phyloP scores from a whole-genome alignment of 2,797 vertebrate species.

The Nannoperca australis region DNA sequence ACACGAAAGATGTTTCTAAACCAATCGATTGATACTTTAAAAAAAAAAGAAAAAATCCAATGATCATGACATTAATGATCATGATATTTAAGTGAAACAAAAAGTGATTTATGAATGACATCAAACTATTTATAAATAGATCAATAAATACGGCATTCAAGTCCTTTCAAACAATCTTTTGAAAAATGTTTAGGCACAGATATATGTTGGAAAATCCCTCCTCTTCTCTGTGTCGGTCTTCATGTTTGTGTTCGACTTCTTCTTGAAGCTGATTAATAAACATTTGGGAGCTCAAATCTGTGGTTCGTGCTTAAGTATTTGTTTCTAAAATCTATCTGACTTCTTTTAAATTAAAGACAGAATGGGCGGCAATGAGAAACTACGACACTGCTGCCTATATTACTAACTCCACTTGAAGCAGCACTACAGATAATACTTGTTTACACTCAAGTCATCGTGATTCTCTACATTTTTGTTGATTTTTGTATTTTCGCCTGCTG shows the following conservation, averaged over 20 bases:
- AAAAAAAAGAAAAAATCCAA: constrained; percentile 19
- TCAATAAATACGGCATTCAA: background rate
- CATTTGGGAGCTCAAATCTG: background rate
- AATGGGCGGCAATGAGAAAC: background rate
- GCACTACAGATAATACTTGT: constrained; percentile 9
- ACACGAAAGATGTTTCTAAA: background rate
- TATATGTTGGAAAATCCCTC: background rate
- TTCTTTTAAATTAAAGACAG: background rate
- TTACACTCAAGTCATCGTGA: constrained; percentile 9
- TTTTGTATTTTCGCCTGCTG: constrained; percentile 24
- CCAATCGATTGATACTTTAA: constrained; percentile 14
- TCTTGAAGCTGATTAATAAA: background rate
- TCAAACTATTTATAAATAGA: constrained; percentile 5
- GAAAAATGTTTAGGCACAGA: background rate
- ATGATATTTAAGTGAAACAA: constrained; percentile 35
- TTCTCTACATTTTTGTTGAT: constrained; percentile 14
- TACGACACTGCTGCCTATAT: background rate
- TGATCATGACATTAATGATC: constrained; percentile 19
- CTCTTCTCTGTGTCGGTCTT: background rate
- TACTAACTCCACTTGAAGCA: background rate
- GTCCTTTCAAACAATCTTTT: background rate
- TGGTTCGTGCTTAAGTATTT: background rate
- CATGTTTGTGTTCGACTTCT: background rate
- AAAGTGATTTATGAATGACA: background rate
- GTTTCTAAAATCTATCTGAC: background rate